Evolutionary conservation across 2,797 vertebrate genomes (phyloP), one percentile per base, ranked within the genome.

Genomic region (Hydrolagus colliei): DNA sequence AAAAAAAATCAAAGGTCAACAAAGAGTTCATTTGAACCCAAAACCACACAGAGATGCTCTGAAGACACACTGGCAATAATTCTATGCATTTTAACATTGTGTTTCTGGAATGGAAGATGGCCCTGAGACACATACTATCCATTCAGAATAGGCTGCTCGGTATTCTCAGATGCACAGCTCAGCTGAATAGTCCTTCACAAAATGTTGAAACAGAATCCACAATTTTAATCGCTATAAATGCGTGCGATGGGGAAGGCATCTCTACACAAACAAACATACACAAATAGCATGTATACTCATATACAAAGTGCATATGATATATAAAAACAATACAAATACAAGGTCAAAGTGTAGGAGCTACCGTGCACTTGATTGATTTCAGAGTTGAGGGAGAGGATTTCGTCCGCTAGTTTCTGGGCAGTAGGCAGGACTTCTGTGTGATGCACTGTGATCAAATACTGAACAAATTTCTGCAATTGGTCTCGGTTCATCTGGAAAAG

Each of bases 321-420:
- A 41, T 41, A n/a, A 16, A 59, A 59, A 59, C 16, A 82, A 87
- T 87, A 9, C 88, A 86, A 62, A 32, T 79, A 72, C 87, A 35
- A 35, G 61, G 87, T 86, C 86, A 86, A 89, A 0, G 73, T 59
- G 75, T 27, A 35, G 65, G 89, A 91, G 97, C 97, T 90, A 99
- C 98, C 98, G 75, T 99, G 97, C 87, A 99, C 97, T 95, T 99
- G 98, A 94, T 99, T 99, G 93, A 99, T 99, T 94, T 99, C 97
- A 0, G 98, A 99, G 94, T 99, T 98, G 91, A 98, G 97, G 2
- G 97, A 99, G 88, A 99, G 96, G 89, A 99, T 99, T 94, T 99
- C 98, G 86, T 99, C 98, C 65, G 98, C 98, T 91, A 99, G 92
- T 89, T 97, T 98, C 88, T 99, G 98, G 71, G 98, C 98, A 14